These are phyloP conservation scores for Cygnus olor DNA, from an alignment of 2,797 vertebrate genomes.

Conservation along the genomic window DNA sequence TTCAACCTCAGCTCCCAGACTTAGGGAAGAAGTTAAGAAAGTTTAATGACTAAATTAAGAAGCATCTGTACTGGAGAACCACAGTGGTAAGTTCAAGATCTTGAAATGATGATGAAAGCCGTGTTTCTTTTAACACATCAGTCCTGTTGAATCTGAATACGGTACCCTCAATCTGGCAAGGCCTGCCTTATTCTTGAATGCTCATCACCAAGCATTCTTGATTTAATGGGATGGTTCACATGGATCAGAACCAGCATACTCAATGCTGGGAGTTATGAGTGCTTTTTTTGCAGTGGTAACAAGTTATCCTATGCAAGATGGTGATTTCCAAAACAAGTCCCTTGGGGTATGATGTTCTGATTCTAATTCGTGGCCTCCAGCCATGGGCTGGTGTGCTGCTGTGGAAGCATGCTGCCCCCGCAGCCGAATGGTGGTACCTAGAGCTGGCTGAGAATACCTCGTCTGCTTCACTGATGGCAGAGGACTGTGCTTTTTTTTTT, in stretches of 20 bases:
- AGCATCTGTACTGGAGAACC: neutral
- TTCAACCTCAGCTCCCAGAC: neutral
- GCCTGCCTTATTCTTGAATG: neutral
- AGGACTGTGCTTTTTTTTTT: too few relatives aligned
- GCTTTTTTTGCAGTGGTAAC: neutral
- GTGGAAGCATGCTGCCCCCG: accelerated
- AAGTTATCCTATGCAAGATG: neutral
- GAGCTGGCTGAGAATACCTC: neutral
- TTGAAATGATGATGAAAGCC: neutral
- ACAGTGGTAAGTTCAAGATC: neutral
- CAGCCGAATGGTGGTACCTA: neutral
- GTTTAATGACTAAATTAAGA: neutral
- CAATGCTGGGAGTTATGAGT: neutral
- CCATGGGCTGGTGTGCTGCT: accelerated
- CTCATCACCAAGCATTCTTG: neutral
- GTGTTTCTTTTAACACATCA: neutral
- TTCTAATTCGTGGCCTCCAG: neutral
- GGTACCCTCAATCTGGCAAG: neutral
- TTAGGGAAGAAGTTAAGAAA: neutral
- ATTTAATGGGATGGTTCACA: neutral
- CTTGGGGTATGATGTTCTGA: neutral
- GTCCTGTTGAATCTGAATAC: neutral
- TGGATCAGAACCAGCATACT: neutral
- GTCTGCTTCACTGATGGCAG: accelerated
- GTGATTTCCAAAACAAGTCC: neutral